Evolutionary conservation across 2,888 invertebrate genomes (phyloP), one percentile per base, ranked within the genome.

Genomic region (Tupiocoris notatus): DNA sequence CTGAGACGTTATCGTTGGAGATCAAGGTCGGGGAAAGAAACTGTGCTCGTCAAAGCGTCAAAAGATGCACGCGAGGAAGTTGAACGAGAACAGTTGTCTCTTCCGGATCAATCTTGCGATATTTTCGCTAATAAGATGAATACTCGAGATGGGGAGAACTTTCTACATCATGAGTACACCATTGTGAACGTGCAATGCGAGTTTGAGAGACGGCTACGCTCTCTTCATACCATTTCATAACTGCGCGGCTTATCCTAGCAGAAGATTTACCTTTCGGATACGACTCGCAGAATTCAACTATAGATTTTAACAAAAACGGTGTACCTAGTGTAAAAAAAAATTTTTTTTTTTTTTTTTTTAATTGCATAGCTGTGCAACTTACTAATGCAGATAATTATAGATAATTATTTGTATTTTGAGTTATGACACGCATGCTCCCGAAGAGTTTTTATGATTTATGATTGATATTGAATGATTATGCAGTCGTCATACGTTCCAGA

Each of bases 141-240:
- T 12, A 21, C 39, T 3, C 39, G 39, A 56, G 23, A 18, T 21
- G 39, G 66, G 17, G 21, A 59, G n/a, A 20, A 20, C 59, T 59
- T 59, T 59, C 59, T 18, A 59, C 6, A 6, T 6, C 6, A 59
- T n/a, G 59, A 7, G 12, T 12, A 7, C 12, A 16, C 59, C 59
- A 59, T 59, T 59, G 59, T 59, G 59, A 39, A 39, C 6, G 12
- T 39, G 39, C 3, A 7, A 39, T 39, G 39, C 39, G 39, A 39
- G 6, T 39, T 39, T 12, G 39, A 39, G 39, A 39, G 12, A n/a
- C n/a, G n/a, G 58, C 18, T 58, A 70, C 59, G 70, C 70, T 70
- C 58, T 70, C 70, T 59, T 70, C 70, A n/a, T n/a, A 59, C 61
- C 20, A 59, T 70, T 70, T 70, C 70, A 20, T 70, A 70, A 70